phyloP scores from a whole-genome alignment of 1,140 invertebrate genomes.

The Aphis gossypii region DNA sequence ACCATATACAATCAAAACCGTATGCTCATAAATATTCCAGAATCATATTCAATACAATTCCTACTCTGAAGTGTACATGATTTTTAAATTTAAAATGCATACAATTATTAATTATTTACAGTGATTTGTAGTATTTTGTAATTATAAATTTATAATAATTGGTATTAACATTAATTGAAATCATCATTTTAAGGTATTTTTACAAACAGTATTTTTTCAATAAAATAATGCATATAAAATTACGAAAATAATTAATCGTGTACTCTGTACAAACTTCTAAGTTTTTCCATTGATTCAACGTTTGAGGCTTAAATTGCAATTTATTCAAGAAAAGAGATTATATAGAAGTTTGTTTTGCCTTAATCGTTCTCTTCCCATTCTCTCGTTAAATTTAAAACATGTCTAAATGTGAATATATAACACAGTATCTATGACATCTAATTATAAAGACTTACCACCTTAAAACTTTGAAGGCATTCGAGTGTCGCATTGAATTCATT shows the following conservation, averaged over 20 bases:
- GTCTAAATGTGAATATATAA: not conserved
- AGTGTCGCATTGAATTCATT: not conserved
- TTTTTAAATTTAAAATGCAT: not conserved
- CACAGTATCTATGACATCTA: not conserved
- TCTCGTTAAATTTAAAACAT: slow-evolving; percentile 22
- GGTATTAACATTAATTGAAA: not conserved
- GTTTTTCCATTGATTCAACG: not conserved
- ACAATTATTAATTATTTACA: not conserved
- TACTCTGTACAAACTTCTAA: not conserved
- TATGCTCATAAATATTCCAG: not conserved
- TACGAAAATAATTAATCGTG: not conserved
- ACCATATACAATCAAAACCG: not conserved
- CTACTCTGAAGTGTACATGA: not conserved
- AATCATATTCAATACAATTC: not conserved
- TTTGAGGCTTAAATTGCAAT: not conserved
- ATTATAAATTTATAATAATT: not conserved
- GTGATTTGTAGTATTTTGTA: not conserved
- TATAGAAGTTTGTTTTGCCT: not conserved
- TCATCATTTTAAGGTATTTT: not conserved
- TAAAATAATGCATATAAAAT: not conserved
- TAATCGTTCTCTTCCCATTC: not conserved
- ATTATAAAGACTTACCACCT: not conserved
- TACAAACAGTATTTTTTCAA: not conserved
- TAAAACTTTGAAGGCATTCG: not conserved
- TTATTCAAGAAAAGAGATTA: not conserved